A percentile compares a stretch with the other conserved stretches of the same genome.
phyloP scores from a whole-genome alignment of 2,113 vertebrate genomes.

The Pipa parva region DNA sequence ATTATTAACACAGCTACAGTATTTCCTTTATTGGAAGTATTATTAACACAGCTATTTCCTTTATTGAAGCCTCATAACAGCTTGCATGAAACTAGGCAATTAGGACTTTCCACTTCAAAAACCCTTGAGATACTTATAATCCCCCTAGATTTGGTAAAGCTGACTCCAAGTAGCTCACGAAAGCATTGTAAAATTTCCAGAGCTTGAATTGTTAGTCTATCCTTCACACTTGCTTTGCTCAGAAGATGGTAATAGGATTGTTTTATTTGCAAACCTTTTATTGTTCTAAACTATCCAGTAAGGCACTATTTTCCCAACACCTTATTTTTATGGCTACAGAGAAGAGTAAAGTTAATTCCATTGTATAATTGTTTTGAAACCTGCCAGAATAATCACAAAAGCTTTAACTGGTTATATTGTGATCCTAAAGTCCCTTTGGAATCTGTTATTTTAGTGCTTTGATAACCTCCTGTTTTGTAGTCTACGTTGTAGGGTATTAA shows the following conservation, averaged over 20 bases:
- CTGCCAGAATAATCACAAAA: neutral
- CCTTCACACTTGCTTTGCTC: slow-evolving; percentile 3
- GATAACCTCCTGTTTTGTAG: neutral
- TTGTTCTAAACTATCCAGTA: neutral
- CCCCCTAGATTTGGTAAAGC: neutral
- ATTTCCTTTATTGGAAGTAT: no score
- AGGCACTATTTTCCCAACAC: slow-evolving; percentile 3
- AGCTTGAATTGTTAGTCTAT: neutral
- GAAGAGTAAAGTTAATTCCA: neutral
- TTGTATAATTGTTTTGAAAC: neutral
- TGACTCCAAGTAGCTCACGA: neutral
- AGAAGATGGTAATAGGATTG: neutral
- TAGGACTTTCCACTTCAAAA: neutral
- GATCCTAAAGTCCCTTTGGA: neutral
- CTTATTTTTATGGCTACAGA: neutral
- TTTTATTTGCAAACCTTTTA: neutral
- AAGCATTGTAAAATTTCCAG: neutral
- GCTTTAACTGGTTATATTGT: neutral
- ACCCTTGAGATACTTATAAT: neutral
- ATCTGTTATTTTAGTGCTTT: neutral
- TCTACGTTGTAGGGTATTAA: neutral
- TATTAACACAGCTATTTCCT: no score
- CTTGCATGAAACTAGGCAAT: no score
- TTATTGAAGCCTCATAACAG: no score
- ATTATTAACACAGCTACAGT: no score